Evolutionary conservation across 2,888 invertebrate genomes (phyloP), one percentile per base, ranked within the genome.

Genomic region (Sceliomorpha sp.): DNA sequence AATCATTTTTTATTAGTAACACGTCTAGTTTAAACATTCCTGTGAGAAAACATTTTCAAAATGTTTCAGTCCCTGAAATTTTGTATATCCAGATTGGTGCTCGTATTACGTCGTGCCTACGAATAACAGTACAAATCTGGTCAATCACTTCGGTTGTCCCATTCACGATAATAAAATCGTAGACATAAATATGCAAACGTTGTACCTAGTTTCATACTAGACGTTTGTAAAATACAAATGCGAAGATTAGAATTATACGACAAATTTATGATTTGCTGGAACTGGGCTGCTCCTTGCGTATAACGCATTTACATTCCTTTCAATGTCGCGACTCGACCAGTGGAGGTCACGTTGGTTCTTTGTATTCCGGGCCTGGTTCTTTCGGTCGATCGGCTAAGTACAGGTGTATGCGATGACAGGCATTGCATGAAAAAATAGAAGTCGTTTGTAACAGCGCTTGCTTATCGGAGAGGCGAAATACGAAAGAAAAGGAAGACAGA

Each of bases 301-400:
- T 82, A 80, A 80, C 77, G 79, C 79, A 84, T 83, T 82, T 78
- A 76, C 83, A 86, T 86, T 86, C 84, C 79, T 85, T 84, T 84
- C 86, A 86, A 86, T 86, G 86, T 84, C 86, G 81, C 74, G 75
- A 75, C 77, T 70, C 62, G 64, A 66, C 63, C 73, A 76, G 74
- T 76, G 72, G 82, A 84, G 84, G 83, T 82, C 84, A 79, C 78
- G 50, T 59, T 44, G 37, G 53, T 44, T 55, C 76, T 82, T 82
- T 69, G 74, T 82, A 82, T 82, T 77, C 81, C 62, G 59, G 31
- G 50, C 60, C 74, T 73, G 78, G 74, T 76, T 76, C 75, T 77
- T 81, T 79, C 78, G 82, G 83, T 81, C 84, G 83, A 83, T 83
- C 80, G 82, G 58, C 69, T 60, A 51, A 60, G 47, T 66, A 56